A percentile compares a stretch with the other conserved stretches of the same genome.
Conservation (phyloP, 1,140 invertebrate species). For the Spodoptera frugiperda region DNA sequence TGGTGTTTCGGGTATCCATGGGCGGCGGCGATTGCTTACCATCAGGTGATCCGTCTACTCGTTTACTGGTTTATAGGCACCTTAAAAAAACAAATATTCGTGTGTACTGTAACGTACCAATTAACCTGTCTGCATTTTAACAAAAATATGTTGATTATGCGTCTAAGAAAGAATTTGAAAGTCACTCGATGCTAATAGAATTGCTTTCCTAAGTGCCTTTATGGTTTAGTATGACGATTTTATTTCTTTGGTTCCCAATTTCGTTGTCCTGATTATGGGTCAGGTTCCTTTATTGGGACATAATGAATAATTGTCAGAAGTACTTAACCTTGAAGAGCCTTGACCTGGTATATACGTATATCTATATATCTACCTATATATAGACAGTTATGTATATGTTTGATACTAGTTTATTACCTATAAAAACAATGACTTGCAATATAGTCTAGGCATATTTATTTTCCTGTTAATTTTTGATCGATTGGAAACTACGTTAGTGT, state of each 20-base stretch:
- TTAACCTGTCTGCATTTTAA: no score
- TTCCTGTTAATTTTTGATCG: background rate
- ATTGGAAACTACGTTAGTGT: background rate
- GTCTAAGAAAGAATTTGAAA: no score
- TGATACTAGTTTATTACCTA: background rate
- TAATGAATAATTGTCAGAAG: constrained; percentile 30
- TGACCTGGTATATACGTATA: constrained; percentile 7
- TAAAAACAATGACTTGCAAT: constrained; percentile 23
- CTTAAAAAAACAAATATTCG: no score
- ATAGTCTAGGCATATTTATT: background rate
- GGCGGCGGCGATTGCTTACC: no score
- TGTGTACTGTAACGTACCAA: no score
- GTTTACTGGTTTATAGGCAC: no score
- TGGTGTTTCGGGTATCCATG: no score
- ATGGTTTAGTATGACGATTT: constrained; percentile 14
- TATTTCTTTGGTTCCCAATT: background rate
- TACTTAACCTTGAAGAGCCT: constrained; percentile 24
- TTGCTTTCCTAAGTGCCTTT: background rate
- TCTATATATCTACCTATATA: background rate
- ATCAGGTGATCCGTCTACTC: no score
- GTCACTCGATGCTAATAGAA: no score
- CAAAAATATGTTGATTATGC: no score
- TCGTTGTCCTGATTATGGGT: background rate
- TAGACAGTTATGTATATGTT: background rate
- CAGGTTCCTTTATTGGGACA: constrained; percentile 1